Conservation (phyloP, 2,113 vertebrate species). For the Mustelus asterias region DNA sequence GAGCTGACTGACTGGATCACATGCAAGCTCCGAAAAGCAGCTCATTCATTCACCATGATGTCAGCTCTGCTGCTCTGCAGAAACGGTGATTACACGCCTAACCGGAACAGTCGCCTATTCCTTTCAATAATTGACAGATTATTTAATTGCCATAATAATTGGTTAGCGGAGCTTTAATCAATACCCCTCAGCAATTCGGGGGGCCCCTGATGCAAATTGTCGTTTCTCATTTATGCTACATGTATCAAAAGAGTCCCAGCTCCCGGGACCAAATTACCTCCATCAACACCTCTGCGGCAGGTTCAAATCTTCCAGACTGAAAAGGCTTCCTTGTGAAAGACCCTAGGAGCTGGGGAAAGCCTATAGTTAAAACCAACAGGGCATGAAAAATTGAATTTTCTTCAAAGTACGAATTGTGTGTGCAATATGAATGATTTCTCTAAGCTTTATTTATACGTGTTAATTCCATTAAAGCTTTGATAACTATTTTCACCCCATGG, state of each 20-base stretch:
- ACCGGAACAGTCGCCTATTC: constrained; percentile 15
- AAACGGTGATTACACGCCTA: constrained; percentile 28
- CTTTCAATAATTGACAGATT: constrained; percentile 27
- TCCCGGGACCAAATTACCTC: not conserved
- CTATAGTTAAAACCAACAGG: not conserved
- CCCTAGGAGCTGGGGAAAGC: not conserved
- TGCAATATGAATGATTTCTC: constrained; percentile 6
- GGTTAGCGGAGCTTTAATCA: constrained; percentile 3
- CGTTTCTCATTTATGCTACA: constrained; percentile 4
- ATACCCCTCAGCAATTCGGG: constrained; percentile 28
- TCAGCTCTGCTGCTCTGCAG: not conserved
- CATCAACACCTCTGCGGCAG: not conserved
- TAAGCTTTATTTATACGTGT: constrained; percentile 27
- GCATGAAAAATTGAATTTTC: constrained; percentile 14
- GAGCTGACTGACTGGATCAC: not conserved
- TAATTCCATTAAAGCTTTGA: constrained; percentile 31
- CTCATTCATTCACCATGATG: not conserved
- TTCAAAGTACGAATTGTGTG: constrained; percentile 8
- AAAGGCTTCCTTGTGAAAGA: not conserved
- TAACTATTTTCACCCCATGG: constrained; percentile 27
- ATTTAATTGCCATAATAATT: constrained; percentile 34
- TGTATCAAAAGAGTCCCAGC: not conserved
- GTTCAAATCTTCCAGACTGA: not conserved
- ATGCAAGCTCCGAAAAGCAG: not conserved
- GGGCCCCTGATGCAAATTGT: not conserved